A percentile compares a stretch with the other conserved stretches of the same genome.
Conservation (phyloP, 2,888 invertebrate genomes). For the Leuctra nigra region DNA sequence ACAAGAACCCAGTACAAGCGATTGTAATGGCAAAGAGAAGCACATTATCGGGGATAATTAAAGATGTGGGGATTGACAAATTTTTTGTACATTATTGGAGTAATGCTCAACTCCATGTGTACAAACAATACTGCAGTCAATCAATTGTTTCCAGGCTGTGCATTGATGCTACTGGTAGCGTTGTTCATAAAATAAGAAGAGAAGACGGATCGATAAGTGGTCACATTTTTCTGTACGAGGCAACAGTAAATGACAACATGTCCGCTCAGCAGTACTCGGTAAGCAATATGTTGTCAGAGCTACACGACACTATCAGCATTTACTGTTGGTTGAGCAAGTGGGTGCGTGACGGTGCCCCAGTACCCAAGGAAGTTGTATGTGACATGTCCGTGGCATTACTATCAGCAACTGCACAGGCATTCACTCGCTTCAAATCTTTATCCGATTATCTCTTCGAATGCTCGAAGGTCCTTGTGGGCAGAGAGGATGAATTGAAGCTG, state of each 20-base stretch:
- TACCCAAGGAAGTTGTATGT: conserved; percentile 24
- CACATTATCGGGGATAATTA: too few relatives aligned
- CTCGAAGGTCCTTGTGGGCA: too few relatives aligned
- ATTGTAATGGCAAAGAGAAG: too few relatives aligned
- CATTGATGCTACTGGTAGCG: not conserved
- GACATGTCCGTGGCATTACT: conserved; percentile 25
- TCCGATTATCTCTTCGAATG: not conserved
- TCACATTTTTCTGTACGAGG: not conserved
- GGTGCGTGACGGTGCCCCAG: conserved; percentile 25
- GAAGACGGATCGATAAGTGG: not conserved
- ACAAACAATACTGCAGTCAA: too few relatives aligned
- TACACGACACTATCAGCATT: conserved; percentile 25
- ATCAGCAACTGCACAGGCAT: not conserved
- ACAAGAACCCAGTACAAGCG: too few relatives aligned
- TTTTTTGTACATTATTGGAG: too few relatives aligned
- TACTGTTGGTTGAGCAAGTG: conserved; percentile 24
- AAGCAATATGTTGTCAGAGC: conserved; percentile 28
- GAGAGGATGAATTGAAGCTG: too few relatives aligned
- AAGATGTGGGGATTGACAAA: too few relatives aligned
- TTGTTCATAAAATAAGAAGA: not conserved
- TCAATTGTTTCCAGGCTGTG: too few relatives aligned
- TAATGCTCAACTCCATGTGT: too few relatives aligned
- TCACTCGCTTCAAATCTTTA: not conserved
- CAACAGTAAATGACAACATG: too few relatives aligned
- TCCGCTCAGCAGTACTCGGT: conserved; percentile 29